Conservation (phyloP, 2,113 vertebrate species). For the Myanophis thanlyinensis region DNA sequence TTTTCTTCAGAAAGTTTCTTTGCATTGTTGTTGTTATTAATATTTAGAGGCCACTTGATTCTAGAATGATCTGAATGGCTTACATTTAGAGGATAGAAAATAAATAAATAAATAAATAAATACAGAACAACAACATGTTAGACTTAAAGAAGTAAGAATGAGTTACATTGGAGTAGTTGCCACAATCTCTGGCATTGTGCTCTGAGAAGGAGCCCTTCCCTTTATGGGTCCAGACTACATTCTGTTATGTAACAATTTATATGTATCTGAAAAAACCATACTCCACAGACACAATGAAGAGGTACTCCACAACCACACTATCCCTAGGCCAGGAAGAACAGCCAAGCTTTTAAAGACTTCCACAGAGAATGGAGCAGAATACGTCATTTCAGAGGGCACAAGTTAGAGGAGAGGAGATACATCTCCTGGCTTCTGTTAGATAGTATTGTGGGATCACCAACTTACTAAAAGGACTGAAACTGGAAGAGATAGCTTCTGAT, state of each 20-base stretch:
- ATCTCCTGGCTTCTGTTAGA: background rate
- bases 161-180: background rate
- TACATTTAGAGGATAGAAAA: background rate
- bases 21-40: background rate
- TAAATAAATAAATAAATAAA: background rate
- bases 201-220: background rate
- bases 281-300: background rate
- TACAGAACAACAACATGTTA: background rate
- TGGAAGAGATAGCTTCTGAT: background rate
- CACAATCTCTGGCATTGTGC: background rate
- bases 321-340: background rate
- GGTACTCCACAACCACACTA: background rate
- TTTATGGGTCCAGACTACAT: background rate
- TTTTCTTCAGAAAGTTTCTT: background rate
- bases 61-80: background rate
- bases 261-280: background rate
- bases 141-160: background rate
- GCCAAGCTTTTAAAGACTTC: background rate
- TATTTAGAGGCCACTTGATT: background rate
- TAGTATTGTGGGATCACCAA: background rate
- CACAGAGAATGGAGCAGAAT: background rate
- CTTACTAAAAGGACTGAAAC: background rate
- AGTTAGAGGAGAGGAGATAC: background rate
- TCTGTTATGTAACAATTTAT: background rate
- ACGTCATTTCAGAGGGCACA: background rate